These are phyloP conservation scores for Spea bombifrons DNA, from an alignment of 2,113 vertebrate species.

Conservation along the genomic window DNA sequence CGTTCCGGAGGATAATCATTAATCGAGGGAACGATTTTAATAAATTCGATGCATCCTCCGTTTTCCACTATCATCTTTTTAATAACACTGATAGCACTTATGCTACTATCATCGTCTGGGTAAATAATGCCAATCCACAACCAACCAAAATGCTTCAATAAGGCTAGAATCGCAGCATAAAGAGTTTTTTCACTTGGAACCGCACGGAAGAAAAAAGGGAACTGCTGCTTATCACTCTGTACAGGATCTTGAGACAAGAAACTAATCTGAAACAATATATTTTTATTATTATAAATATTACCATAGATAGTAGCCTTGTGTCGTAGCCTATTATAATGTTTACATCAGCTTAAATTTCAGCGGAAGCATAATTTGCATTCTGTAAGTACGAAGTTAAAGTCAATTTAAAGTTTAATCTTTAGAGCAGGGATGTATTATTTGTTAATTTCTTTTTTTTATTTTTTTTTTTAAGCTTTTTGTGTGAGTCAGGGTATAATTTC, in stretches of 20 bases:
- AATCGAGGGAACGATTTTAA: slow-evolving; percentile 26
- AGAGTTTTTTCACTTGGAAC: slow-evolving; percentile 31
- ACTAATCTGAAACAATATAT: slow-evolving; percentile 9
- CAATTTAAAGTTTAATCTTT: no score
- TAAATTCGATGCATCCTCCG: slow-evolving; percentile 36
- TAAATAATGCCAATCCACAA: slow-evolving; percentile 32
- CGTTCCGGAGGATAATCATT: slow-evolving; percentile 17
- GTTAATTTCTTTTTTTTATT: no score
- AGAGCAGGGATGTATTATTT: no score
- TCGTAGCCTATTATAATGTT: no score
- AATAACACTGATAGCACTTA: slow-evolving; percentile 24
- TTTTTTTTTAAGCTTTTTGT: no score
- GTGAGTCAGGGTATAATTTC: no score
- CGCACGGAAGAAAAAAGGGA: slow-evolving; percentile 34
- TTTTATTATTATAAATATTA: background rate
- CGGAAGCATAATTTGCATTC: no score
- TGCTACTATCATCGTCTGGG: slow-evolving; percentile 33
- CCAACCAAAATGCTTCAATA: slow-evolving; percentile 37
- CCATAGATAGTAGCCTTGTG: no score
- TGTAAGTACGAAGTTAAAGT: no score
- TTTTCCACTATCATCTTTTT: slow-evolving; percentile 27
- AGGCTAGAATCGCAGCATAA: slow-evolving; percentile 19
- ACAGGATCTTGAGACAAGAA: slow-evolving; percentile 36
- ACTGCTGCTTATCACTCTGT: slow-evolving; percentile 25
- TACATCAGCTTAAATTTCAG: no score